Conservation (phyloP, 2,113 vertebrate genomes). For the Paradisaea rubra region DNA sequence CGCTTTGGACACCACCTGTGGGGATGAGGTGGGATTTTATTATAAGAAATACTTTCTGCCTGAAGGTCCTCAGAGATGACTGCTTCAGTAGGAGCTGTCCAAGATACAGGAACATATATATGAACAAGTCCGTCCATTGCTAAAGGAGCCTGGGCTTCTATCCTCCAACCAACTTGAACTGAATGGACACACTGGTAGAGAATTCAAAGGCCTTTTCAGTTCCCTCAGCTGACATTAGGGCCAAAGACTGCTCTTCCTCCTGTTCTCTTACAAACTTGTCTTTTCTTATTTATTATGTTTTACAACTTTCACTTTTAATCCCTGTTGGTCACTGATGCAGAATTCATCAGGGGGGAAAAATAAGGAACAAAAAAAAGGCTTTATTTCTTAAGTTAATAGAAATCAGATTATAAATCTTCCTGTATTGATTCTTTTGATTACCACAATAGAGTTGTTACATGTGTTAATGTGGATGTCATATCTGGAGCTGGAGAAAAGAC, state of each 20-base stretch:
- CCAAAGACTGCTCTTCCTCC: not conserved
- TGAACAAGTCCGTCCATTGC: not conserved
- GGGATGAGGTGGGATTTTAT: not conserved
- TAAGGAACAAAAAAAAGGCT: not conserved
- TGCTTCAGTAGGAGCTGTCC: not conserved
- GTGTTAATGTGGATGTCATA: not conserved
- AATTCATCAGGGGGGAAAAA: not conserved
- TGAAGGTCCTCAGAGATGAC: not conserved
- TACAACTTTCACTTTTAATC: not conserved
- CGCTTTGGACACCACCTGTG: accelerated
- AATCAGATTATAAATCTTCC: not conserved
- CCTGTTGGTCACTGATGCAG: not conserved
- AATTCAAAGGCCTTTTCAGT: not conserved
- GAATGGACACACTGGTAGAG: not conserved
- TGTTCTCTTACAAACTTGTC: not conserved
- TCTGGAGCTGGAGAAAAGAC: not conserved
- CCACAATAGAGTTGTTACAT: not conserved
- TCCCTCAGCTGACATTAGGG: not conserved
- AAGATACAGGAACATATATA: not conserved
- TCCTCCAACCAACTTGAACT: not conserved
- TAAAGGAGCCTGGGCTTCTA: not conserved
- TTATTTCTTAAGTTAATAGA: not conserved
- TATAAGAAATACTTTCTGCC: not conserved
- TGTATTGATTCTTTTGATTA: not conserved
- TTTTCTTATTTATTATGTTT: not conserved